Conservation (phyloP, 2,113 vertebrate species). For the Naja naja region DNA sequence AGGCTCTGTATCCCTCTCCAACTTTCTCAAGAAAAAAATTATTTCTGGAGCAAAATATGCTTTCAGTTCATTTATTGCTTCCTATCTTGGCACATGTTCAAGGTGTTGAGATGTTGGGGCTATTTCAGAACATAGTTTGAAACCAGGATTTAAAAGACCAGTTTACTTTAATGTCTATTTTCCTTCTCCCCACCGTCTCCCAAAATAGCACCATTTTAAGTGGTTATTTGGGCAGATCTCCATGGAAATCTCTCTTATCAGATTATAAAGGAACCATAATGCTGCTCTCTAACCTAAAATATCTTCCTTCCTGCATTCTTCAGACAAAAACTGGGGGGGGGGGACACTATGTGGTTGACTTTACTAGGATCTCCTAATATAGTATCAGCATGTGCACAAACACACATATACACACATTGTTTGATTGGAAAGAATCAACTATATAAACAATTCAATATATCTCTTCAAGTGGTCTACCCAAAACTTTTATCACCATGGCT, state of each 20-base stretch:
- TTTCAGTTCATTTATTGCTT: background rate
- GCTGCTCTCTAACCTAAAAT: conserved; percentile 3
- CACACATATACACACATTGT: background rate
- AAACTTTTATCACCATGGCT: background rate
- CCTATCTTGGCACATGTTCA: background rate
- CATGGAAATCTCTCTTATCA: conserved; percentile 1
- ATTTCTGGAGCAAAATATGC: background rate
- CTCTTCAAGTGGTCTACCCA: background rate
- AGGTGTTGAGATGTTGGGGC: background rate
- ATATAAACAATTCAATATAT: background rate
- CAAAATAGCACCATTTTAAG: background rate
- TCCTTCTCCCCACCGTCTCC: background rate
- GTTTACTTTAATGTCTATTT: background rate
- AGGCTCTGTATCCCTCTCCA: background rate
- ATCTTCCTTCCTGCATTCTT: background rate
- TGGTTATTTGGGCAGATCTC: background rate
- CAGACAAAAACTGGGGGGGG: background rate
- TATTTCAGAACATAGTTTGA: background rate
- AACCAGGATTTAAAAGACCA: background rate
- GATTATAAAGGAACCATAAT: background rate
- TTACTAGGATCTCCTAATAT: background rate
- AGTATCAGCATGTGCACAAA: background rate
- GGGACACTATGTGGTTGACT: background rate
- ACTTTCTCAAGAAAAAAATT: background rate
- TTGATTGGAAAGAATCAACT: background rate